Percentiles rank a stretch among this genome's conserved stretches.
Conservation (phyloP, 2,888 invertebrate genomes). For the Microctonus hyperodae region DNA sequence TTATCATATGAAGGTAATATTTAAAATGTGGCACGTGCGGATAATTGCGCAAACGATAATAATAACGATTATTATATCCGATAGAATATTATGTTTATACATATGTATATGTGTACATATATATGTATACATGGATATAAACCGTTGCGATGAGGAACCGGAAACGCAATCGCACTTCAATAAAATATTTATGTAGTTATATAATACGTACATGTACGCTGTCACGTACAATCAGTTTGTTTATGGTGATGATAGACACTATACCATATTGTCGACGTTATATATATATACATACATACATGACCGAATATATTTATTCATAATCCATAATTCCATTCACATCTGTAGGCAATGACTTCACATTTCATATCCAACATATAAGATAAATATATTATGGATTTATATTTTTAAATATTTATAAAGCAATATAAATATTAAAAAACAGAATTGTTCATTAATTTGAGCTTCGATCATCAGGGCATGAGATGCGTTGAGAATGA, state of each 20-base stretch:
- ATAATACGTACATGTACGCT: slow-evolving; percentile 41
- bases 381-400: not conserved
- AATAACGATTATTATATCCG: not conserved
- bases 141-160: slow-evolving; percentile 45
- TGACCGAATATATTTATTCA: no score
- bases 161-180: no score
- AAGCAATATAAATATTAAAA: no score
- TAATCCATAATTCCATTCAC: not conserved
- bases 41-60: slow-evolving; percentile 21
- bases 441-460: no score
- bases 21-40: slow-evolving; percentile 13
- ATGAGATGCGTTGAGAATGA: no score
- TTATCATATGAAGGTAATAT: not conserved
- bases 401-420: no score
- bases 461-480: no score
- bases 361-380: not conserved
- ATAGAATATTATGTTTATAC: not conserved
- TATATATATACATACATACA: no score
- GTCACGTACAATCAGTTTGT: slow-evolving; percentile 41
- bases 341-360: not conserved
- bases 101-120: no score
- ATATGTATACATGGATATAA: not conserved
- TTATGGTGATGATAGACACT: slow-evolving; percentile 1
- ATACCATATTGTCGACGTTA: no score
- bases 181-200: no score